Percentiles rank a stretch among this genome's conserved stretches.
Conservation (phyloP, 2,113 vertebrate genomes). For the Forbesichthys papilliferus region DNA sequence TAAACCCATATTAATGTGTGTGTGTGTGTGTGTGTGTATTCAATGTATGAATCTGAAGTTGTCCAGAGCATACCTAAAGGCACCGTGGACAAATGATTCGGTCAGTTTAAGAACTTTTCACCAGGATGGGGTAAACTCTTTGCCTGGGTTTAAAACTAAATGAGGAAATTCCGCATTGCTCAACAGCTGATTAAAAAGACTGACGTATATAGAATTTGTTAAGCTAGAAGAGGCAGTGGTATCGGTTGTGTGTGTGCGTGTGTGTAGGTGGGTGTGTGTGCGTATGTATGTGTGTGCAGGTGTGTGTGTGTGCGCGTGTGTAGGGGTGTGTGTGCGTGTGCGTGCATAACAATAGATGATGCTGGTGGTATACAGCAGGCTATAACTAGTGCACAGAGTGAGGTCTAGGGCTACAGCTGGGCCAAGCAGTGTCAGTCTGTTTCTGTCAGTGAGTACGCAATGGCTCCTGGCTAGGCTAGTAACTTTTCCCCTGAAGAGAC, state of each 20-base stretch:
- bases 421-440: constrained; percentile 13
- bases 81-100: not conserved
- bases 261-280: too few species aligned
- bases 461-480: not conserved
- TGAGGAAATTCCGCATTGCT: too few species aligned
- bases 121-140: too few species aligned
- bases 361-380: too few species aligned
- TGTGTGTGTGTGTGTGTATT: constrained; percentile 18
- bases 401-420: constrained; percentile 1
- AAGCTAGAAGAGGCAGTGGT: constrained; percentile 2
- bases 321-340: too few species aligned
- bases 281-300: not conserved
- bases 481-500: constrained; percentile 14
- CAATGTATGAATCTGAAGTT: constrained; percentile 77
- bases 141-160: too few species aligned
- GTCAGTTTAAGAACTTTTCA: not conserved
- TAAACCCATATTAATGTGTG: constrained; percentile 35
- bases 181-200: too few species aligned
- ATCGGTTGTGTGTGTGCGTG: not conserved
- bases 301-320: not conserved
- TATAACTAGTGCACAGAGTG: too few species aligned
- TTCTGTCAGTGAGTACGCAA: constrained; percentile 19
- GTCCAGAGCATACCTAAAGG: constrained; percentile 67
- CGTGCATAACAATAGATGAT: not conserved
- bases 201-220: not conserved